Evolutionary conservation across 2,113 vertebrate species (phyloP).

Genomic region (Nyctibius bracteatus): DNA sequence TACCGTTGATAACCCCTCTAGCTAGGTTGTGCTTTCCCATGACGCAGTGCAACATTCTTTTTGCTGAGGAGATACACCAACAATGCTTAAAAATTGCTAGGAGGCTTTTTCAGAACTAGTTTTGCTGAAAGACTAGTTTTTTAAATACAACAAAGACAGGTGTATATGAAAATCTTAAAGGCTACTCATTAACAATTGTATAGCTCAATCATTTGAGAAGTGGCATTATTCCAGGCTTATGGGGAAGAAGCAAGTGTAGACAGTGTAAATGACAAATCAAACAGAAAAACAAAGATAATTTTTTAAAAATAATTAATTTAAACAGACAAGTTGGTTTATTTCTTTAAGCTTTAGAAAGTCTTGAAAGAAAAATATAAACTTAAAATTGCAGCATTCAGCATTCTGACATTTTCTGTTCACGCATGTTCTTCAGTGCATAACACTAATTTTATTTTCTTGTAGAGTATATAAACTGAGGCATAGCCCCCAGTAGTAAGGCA

Average conservation of each 20-base stretch:
- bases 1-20: not conserved
- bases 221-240: not conserved
- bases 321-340: not conserved
- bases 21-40: not conserved
- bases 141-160: not conserved
- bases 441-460: slow-evolving; percentile 22
- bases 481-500: not conserved
- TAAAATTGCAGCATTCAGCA: not conserved
- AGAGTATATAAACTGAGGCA: not conserved
- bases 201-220: not conserved
- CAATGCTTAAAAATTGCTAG: not conserved
- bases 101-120: not conserved
- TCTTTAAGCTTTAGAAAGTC: not conserved
- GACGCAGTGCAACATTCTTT: not conserved
- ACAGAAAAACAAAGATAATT: not conserved
- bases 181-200: not conserved
- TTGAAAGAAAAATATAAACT: not conserved
- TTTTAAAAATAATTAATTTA: not conserved
- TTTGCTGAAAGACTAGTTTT: not conserved
- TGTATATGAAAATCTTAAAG: not conserved
- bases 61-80: not conserved
- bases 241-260: not conserved
- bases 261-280: not conserved
- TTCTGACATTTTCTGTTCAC: not conserved
- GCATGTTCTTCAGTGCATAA: not conserved